Evolutionary conservation across 1,140 invertebrate genomes (phyloP).

Genomic region (Caenorhabditis briggsae): DNA sequence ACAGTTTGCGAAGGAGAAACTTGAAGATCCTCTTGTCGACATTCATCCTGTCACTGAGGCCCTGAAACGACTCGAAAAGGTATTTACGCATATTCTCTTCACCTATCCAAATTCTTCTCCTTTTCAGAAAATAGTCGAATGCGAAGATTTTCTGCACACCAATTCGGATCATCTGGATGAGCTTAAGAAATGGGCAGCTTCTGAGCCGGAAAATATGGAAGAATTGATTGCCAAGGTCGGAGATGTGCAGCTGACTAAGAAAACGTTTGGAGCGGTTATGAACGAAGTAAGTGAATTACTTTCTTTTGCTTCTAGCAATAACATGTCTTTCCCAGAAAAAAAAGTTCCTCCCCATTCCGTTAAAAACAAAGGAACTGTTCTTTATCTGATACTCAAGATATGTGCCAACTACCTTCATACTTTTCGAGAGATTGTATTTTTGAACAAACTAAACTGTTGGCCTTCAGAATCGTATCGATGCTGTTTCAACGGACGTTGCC

Average conservation of each 20-base stretch:
- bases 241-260: constrained; percentile 25
- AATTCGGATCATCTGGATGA: constrained; percentile 59
- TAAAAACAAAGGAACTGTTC: no score
- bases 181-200: constrained; percentile 45
- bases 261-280: constrained; percentile 6
- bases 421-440: no score
- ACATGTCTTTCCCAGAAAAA: no score
- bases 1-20: constrained; percentile 26
- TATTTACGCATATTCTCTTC: not conserved
- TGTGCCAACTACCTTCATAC: no score
- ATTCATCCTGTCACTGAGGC: constrained; percentile 51
- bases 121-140: constrained; percentile 56
- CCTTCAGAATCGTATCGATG: not conserved
- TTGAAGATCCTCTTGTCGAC: constrained; percentile 46
- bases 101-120: not conserved
- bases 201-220: constrained; percentile 26
- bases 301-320: not conserved
- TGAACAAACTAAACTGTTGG: no score
- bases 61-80: constrained; percentile 38
- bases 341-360: no score
- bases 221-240: constrained; percentile 19
- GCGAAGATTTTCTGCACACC: constrained; percentile 41
- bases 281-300: not conserved
- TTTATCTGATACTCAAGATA: no score
- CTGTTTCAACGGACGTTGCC: not conserved